Evolutionary conservation across 2,888 invertebrate genomes (phyloP).

Genomic region (Stenurella melanura): DNA sequence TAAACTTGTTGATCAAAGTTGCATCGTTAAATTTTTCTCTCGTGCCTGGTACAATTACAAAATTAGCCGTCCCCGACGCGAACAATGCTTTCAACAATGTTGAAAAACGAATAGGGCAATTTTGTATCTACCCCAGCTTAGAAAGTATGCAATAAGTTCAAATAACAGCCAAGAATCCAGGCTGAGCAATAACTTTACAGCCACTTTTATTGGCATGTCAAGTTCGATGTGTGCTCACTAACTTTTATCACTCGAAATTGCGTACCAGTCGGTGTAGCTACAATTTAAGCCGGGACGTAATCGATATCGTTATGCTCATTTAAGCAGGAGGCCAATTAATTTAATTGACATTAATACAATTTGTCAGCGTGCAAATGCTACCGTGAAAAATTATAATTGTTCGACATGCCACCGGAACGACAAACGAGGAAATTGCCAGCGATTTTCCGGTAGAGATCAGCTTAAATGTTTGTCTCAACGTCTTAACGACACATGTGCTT

Average conservation of each 20-base stretch:
- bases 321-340: conserved; percentile 46
- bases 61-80: neutral
- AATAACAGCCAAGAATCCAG: conserved; percentile 25
- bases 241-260: conserved; percentile 73
- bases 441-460: conserved; percentile 1
- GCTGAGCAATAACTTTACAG: conserved; percentile 42
- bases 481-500: neutral
- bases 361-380: conserved; percentile 18
- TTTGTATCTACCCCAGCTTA: conserved; percentile 16
- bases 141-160: conserved; percentile 36
- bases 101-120: conserved; percentile 21
- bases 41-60: neutral
- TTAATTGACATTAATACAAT: conserved; percentile 34
- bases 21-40: conserved; percentile 21
- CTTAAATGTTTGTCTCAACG: neutral
- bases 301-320: conserved; percentile 55
- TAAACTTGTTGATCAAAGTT: conserved; percentile 6
- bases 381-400: conserved; percentile 17
- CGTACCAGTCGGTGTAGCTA: conserved; percentile 77
- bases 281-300: conserved; percentile 45
- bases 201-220: conserved; percentile 50
- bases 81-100: neutral
- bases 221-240: conserved; percentile 46
- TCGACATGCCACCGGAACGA: neutral
- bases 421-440: neutral